phyloP scores from a whole-genome alignment of 2,888 invertebrate species.

The Eurytoma adleriae region DNA sequence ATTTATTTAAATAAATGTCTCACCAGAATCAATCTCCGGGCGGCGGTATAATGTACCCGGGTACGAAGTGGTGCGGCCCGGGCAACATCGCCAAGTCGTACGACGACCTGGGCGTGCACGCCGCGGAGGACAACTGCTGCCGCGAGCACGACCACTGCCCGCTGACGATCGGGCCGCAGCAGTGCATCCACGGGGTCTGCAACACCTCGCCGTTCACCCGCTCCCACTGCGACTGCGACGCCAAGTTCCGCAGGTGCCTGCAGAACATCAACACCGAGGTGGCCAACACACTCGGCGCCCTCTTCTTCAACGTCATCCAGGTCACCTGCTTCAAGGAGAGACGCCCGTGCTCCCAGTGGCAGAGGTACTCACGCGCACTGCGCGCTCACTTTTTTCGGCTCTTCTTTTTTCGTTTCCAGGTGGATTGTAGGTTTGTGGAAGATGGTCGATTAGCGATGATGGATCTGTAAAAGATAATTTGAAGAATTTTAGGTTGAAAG shows the following conservation, averaged over 20 bases:
- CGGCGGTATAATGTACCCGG: conserved; percentile 77
- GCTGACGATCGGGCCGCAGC: conserved; percentile 79
- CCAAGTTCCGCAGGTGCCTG: conserved; percentile 83
- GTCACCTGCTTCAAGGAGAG: conserved; percentile 84
- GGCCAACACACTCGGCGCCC: conserved; percentile 84
- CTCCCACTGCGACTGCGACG: conserved; percentile 87
- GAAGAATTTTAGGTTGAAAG: no score
- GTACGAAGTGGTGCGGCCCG: conserved; percentile 89
- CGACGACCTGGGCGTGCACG: conserved; percentile 81
- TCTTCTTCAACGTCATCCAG: conserved; percentile 86
- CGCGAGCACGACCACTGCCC: conserved; percentile 86
- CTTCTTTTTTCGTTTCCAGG: no score
- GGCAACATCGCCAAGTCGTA: conserved; percentile 81
- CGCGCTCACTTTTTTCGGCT: background rate
- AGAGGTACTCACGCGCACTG: conserved; percentile 78
- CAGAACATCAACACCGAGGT: conserved; percentile 82
- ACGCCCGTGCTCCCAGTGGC: conserved; percentile 81
- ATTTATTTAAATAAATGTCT: no score
- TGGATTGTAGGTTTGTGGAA: no score
- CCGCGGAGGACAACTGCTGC: conserved; percentile 84
- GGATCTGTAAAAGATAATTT: no score
- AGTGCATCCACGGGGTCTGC: conserved; percentile 82
- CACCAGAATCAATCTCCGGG: conserved; percentile 66
- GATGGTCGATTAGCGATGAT: no score
- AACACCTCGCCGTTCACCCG: conserved; percentile 84